These are phyloP conservation scores for Neodon shergylaensis DNA, from an alignment of 2,113 vertebrate species.

Conservation along the genomic window DNA sequence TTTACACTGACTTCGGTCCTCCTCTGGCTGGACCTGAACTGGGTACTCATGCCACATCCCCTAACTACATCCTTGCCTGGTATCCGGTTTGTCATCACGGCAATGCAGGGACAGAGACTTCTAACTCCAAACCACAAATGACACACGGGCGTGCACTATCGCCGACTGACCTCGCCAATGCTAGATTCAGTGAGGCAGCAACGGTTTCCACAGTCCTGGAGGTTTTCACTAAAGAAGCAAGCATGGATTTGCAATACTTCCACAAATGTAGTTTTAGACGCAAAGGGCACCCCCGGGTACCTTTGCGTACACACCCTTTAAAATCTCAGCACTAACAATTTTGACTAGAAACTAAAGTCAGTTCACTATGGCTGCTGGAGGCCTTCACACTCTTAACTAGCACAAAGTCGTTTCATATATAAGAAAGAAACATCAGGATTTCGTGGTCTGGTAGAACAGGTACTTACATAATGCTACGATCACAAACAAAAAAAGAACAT, in stretches of 20 bases:
- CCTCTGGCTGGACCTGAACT: neutral
- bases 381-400: neutral
- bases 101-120: neutral
- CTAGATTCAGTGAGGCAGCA: neutral
- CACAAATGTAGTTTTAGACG: neutral
- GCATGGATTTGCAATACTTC: neutral
- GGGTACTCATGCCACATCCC: neutral
- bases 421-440: neutral
- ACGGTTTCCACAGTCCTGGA: neutral
- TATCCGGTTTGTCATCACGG: neutral
- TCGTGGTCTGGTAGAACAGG: neutral
- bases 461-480: neutral
- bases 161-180: neutral
- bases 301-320: neutral
- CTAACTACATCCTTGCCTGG: neutral
- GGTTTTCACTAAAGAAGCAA: neutral
- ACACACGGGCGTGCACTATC: neutral
- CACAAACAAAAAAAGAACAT: slow-evolving; percentile 1
- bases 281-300: neutral
- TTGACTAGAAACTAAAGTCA: neutral
- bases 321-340: neutral
- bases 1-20: neutral
- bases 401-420: neutral
- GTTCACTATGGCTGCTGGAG: neutral
- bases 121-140: neutral